Evolutionary conservation across 2,797 vertebrate genomes (phyloP), one percentile per base, ranked within the genome.

Genomic region (Crenuchus spilurus): DNA sequence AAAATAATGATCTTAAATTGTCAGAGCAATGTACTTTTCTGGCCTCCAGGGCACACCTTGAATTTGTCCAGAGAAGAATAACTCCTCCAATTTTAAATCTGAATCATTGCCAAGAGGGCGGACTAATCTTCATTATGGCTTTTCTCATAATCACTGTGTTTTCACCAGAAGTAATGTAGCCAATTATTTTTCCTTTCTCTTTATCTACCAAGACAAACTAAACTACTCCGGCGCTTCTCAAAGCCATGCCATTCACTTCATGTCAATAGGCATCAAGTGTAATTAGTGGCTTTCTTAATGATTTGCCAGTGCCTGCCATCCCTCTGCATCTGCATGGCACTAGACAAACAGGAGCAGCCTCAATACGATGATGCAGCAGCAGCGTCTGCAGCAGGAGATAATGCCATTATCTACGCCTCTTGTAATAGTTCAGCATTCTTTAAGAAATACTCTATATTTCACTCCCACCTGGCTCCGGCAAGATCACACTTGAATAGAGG

Each of bases 91-190:
- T 63, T 77, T 71, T 26, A 30, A 28, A 75, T 72, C 35, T 63
- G 46, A 30, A 18, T 66, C 65, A 72, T 76, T 55, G 60, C 33
- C 30, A 51, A 51, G 58, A 65, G 60, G 58, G 70, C 62, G 60
- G 64, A 66, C 44, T 73, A 54, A 73, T 78, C 62, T 70, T 58
- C 54, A 46, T 65, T 35, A 60, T 26, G 58, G 22, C 65, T 76
- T 26, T 22, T 48, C 70, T 69, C 52, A 39, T 22, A 54, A 31
- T 72, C 66, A 52, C 13, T 42, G 54, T 41, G 13, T 30, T 49
- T 64, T 31, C 52, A 51, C 41, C 65, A 69, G 63, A 72, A 31
- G 70, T 30, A 49, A n/a, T 65, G 28, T 62, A 64, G 13, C 46
- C 65, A 65, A 64, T 75, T 75, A 54, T 46, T 60, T 9, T 26